A percentile compares a stretch with the other conserved stretches of the same genome.
phyloP scores from a whole-genome alignment of 2,113 vertebrate genomes.

The Melanostigma gelatinosum region DNA sequence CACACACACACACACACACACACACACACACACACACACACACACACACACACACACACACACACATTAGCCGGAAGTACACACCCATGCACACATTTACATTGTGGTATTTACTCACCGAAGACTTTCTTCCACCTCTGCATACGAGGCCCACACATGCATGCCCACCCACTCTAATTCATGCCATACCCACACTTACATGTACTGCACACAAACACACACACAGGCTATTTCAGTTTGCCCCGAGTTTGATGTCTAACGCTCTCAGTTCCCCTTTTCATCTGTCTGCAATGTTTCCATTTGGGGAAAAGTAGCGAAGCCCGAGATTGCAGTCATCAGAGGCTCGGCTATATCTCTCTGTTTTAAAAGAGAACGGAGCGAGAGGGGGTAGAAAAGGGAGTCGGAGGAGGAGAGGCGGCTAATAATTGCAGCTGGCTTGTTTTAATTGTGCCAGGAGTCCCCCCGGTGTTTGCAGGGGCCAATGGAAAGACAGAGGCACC shows the following conservation, averaged over 20 bases:
- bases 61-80: no score
- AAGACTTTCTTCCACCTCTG: background rate
- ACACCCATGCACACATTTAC: no score
- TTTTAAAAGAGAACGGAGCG: conserved; percentile 43
- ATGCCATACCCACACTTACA: background rate
- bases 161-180: background rate
- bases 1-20: background rate
- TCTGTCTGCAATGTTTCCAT: conserved; percentile 42
- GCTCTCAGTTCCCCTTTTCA: conserved; percentile 23
- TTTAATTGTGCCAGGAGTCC: conserved; percentile 68
- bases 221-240: conserved; percentile 19
- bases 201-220: conserved; percentile 7
- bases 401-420: conserved; percentile 47
- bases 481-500: conserved; percentile 35
- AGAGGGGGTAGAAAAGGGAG: background rate
- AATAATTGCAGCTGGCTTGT: conserved; percentile 72
- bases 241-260: conserved; percentile 29
- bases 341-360: conserved; percentile 54
- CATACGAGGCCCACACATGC: background rate
- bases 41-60: background rate
- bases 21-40: background rate
- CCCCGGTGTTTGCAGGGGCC: conserved; percentile 60
- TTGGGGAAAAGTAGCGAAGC: conserved; percentile 43
- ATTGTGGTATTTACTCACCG: background rate
- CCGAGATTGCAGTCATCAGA: conserved; percentile 51